Evolutionary conservation across 2,888 invertebrate species (phyloP).

Genomic region (Cephus runcator): DNA sequence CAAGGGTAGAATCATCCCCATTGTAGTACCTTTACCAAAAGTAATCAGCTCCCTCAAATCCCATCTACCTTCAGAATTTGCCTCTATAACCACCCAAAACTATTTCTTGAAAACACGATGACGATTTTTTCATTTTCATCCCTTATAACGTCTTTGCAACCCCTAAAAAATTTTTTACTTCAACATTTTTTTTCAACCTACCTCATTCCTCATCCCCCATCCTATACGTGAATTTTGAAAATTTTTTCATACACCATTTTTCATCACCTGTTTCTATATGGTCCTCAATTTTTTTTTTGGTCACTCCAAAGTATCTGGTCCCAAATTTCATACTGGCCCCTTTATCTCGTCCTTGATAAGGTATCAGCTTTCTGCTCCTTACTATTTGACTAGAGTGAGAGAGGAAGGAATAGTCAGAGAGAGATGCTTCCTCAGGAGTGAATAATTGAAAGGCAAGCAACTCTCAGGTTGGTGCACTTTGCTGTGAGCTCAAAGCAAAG

Average conservation of each 20-base stretch:
- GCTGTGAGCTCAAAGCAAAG: constrained; percentile 16
- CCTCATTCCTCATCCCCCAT: no score
- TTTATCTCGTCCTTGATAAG: background rate
- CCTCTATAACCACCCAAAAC: background rate
- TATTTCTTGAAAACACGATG: background rate
- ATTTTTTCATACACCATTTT: background rate
- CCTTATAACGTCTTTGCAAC: background rate
- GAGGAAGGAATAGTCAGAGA: background rate
- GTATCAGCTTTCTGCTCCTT: background rate
- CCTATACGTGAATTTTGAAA: no score
- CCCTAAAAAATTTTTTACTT: background rate
- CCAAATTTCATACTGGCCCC: background rate
- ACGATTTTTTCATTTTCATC: background rate
- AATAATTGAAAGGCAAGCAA: constrained; percentile 11
- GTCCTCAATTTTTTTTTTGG: background rate
- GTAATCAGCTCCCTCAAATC: background rate
- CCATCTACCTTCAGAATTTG: background rate
- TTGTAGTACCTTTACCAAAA: background rate
- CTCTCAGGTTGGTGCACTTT: constrained; percentile 5
- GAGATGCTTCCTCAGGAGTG: background rate
- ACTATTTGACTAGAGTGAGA: background rate
- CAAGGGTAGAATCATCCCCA: background rate
- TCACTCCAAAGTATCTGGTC: no score
- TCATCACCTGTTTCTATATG: background rate
- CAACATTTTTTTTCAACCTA: no score